phyloP scores from a whole-genome alignment of 2,797 vertebrate genomes.

The Phyllotis vaccarum region DNA sequence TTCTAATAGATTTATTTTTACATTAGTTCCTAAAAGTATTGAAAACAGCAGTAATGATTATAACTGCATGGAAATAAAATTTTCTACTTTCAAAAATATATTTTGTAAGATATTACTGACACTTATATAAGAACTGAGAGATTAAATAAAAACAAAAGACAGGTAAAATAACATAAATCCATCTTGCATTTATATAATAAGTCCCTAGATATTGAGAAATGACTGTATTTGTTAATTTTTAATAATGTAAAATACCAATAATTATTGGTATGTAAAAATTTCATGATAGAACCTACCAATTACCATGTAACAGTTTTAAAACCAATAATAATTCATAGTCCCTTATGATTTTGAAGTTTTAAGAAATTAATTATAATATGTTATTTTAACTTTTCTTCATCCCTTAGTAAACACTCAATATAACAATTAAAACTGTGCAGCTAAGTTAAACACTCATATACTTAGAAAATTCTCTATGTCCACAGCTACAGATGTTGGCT shows the following conservation, averaged over 20 bases:
- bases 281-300: background rate
- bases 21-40: background rate
- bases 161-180: background rate
- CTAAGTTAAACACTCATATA: background rate
- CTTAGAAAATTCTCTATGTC: background rate
- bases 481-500: background rate
- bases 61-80: background rate
- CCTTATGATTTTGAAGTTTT: background rate
- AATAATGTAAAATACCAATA: background rate
- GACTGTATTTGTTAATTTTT: background rate
- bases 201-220: background rate
- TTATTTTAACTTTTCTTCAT: background rate
- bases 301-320: background rate
- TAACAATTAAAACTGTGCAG: constrained; percentile 15
- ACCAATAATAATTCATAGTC: background rate
- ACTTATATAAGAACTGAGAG: background rate
- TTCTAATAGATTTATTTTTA: background rate
- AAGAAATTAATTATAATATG: background rate
- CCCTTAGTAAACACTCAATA: background rate
- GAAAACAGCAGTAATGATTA: background rate
- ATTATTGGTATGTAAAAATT: background rate
- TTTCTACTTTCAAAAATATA: background rate
- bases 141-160: background rate
- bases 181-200: background rate
- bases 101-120: background rate